These are phyloP conservation scores for Phylloscopus trochiloides DNA, from an alignment of 2,113 vertebrate genomes.

Conservation along the genomic window DNA sequence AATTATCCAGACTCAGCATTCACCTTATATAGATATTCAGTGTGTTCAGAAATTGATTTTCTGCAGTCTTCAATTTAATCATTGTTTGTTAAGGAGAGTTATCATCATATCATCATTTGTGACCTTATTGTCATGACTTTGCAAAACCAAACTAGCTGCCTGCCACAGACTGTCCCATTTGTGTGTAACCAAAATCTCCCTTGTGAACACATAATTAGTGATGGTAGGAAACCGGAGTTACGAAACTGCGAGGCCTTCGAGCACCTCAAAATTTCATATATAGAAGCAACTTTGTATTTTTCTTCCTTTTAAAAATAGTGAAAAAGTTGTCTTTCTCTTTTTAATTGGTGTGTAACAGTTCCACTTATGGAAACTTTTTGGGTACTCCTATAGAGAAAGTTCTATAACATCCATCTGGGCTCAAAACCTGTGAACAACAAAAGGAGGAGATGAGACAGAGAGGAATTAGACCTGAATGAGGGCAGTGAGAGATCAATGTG, in stretches of 20 bases:
- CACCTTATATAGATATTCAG: not conserved
- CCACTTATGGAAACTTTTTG: not conserved
- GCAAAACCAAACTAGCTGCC: not conserved
- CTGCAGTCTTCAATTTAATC: not conserved
- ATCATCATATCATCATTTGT: not conserved
- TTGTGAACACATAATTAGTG: not conserved
- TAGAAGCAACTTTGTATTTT: not conserved
- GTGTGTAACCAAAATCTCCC: not conserved
- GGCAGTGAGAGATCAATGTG: not conserved
- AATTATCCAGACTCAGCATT: not conserved
- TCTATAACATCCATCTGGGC: not conserved
- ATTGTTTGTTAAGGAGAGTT: not conserved
- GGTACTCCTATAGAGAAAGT: not conserved
- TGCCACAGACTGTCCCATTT: not conserved
- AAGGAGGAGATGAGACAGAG: not conserved
- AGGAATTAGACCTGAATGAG: not conserved
- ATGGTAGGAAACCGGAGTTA: not conserved
- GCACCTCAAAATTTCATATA: not conserved
- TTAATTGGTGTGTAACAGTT: not conserved
- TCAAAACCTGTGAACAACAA: not conserved
- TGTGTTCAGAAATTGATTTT: not conserved
- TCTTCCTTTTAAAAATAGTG: not conserved
- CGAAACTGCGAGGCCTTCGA: not conserved
- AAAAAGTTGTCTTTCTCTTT: not conserved
- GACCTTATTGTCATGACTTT: not conserved